phyloP scores from a whole-genome alignment of 1,140 invertebrate genomes.

The Sinonovacula constricta region DNA sequence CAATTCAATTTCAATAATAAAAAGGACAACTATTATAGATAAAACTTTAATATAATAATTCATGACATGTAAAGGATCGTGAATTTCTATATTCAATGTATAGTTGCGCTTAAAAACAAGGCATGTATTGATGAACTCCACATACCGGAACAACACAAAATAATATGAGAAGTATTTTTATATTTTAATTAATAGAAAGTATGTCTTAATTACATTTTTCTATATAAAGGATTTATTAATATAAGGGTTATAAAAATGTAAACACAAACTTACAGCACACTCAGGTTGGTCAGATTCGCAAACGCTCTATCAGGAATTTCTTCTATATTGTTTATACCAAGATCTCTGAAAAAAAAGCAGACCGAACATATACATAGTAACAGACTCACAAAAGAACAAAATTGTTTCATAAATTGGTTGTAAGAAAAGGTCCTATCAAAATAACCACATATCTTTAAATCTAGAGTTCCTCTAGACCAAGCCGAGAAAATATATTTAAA shows the following conservation, averaged over 20 bases:
- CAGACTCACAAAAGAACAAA: not conserved
- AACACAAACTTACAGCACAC: slow-evolving; percentile 61
- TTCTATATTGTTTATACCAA: slow-evolving; percentile 63
- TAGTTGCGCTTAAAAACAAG: too few species aligned
- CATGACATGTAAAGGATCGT: too few species aligned
- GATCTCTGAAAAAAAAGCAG: slow-evolving; percentile 61
- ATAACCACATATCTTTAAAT: not conserved
- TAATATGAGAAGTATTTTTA: not conserved
- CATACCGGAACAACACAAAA: not conserved
- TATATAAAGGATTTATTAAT: not conserved
- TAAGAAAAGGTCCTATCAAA: not conserved
- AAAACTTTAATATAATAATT: too few species aligned
- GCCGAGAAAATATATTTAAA: not conserved
- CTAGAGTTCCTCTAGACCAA: not conserved
- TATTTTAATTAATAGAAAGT: not conserved
- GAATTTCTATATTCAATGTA: too few species aligned
- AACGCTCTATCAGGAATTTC: slow-evolving; percentile 63
- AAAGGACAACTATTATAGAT: too few species aligned
- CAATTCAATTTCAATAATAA: too few species aligned
- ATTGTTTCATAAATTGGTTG: not conserved
- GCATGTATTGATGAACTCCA: too few species aligned
- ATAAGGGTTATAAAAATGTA: not conserved
- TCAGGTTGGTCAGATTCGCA: slow-evolving; percentile 58
- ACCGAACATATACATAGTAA: too few species aligned
- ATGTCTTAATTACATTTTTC: not conserved